These are phyloP conservation scores for Lucifuga dentata DNA, from an alignment of 2,113 vertebrate genomes.

Conservation along the genomic window DNA sequence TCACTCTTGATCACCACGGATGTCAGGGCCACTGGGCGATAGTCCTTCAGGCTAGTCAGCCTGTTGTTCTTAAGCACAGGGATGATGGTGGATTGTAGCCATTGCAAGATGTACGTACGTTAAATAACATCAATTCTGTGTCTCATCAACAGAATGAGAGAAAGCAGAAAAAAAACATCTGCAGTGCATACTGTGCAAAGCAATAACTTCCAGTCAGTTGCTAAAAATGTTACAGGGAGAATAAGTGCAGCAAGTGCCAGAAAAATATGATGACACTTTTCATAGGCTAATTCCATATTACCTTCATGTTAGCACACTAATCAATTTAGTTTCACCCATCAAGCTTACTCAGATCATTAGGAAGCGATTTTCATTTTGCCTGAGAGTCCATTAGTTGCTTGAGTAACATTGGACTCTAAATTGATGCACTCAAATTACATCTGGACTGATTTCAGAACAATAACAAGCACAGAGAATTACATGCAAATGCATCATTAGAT, in stretches of 20 bases:
- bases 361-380: slow-evolving; percentile 82
- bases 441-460: slow-evolving; percentile 78
- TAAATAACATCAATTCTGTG: slow-evolving; percentile 26
- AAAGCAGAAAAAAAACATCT: slow-evolving; percentile 6
- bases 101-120: slow-evolving; percentile 20
- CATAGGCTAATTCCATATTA: slow-evolving; percentile 79
- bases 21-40: too few species aligned
- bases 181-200: slow-evolving; percentile 28
- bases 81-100: too few species aligned
- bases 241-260: slow-evolving; percentile 61
- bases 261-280: slow-evolving; percentile 75
- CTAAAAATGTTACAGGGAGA: slow-evolving; percentile 49
- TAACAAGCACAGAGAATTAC: slow-evolving; percentile 70
- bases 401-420: slow-evolving; percentile 78
- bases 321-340: slow-evolving; percentile 82
- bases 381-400: slow-evolving; percentile 82
- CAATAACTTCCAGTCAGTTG: slow-evolving; percentile 29
- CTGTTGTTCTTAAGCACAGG: too few species aligned
- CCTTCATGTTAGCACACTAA: slow-evolving; percentile 79
- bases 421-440: slow-evolving; percentile 80
- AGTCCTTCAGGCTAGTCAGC: too few species aligned
- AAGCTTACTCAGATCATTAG: slow-evolving; percentile 83
- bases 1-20: too few species aligned
- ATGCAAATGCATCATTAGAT: slow-evolving; percentile 76
- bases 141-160: slow-evolving; percentile 24